Conservation (phyloP, 2,888 invertebrate species). For the Drosophila pseudotakahashii region DNA sequence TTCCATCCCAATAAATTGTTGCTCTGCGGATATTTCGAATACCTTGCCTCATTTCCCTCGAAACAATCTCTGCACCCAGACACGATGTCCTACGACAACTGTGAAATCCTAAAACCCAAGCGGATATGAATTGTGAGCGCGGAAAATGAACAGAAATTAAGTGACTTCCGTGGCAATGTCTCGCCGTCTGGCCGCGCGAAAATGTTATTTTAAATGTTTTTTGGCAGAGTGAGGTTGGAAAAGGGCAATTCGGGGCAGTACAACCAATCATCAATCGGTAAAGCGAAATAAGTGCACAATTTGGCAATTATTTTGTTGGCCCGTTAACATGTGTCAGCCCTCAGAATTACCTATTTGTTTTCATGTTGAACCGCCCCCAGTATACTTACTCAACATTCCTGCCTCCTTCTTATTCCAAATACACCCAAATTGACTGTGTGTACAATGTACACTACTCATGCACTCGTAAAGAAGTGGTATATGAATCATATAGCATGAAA, state of each 20-base stretch:
- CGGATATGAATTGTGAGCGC: slow-evolving; percentile 82
- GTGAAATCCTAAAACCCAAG: slow-evolving; percentile 47
- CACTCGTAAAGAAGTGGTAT: neutral
- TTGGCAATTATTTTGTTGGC: slow-evolving; percentile 42
- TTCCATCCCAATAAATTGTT: too few species aligned
- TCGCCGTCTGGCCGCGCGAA: slow-evolving; percentile 81
- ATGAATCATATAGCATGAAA: too few species aligned
- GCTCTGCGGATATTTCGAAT: neutral
- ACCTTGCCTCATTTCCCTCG: slow-evolving; percentile 9
- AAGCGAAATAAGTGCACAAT: slow-evolving; percentile 26
- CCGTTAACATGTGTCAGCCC: neutral
- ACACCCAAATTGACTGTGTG: slow-evolving; percentile 27
- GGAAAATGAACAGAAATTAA: slow-evolving; percentile 82
- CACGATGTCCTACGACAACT: slow-evolving; percentile 32
- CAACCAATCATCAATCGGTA: slow-evolving; percentile 12
- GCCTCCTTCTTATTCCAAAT: slow-evolving; percentile 5
- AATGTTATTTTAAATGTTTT: slow-evolving; percentile 57
- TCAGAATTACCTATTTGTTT: too few species aligned
- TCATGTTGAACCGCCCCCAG: too few species aligned
- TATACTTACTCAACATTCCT: too few species aligned
- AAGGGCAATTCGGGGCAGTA: neutral
- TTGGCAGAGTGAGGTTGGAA: slow-evolving; percentile 1
- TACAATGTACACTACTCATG: too few species aligned
- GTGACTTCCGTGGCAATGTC: slow-evolving; percentile 83
- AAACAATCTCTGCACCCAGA: slow-evolving; percentile 18